phyloP scores from a whole-genome alignment of 2,113 vertebrate genomes.

The Catharus minimus region DNA sequence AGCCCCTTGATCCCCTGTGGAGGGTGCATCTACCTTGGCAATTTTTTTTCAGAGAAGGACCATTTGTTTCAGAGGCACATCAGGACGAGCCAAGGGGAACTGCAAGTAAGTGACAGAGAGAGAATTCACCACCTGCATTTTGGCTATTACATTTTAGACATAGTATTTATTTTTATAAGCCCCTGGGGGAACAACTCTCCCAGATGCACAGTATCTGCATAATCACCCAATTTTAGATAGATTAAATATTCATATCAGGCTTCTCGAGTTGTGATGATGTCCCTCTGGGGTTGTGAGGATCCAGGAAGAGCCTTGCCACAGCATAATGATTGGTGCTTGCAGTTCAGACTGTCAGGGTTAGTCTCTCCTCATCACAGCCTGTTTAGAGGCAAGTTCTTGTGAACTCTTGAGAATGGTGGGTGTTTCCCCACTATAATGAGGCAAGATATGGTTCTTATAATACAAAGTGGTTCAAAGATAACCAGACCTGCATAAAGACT shows the following conservation, averaged over 20 bases:
- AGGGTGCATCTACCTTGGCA: not conserved
- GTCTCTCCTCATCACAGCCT: not conserved
- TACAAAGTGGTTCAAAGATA: not conserved
- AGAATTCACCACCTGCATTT: constrained; percentile 53
- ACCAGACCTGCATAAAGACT: not conserved
- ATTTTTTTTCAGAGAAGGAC: not conserved
- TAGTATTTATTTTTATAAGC: constrained; percentile 68
- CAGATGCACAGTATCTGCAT: constrained; percentile 63
- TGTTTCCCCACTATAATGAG: not conserved
- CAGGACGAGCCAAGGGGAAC: not conserved
- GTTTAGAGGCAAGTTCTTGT: not conserved
- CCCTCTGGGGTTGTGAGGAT: constrained; percentile 41
- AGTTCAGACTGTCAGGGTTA: not conserved
- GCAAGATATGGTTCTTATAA: not conserved
- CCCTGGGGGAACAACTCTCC: constrained; percentile 38
- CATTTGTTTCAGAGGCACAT: constrained; percentile 6
- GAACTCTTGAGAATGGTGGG: not conserved
- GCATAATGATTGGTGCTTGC: not conserved
- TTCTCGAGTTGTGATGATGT: constrained; percentile 46
- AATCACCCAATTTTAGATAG: constrained; percentile 68
- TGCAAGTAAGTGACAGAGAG: not conserved
- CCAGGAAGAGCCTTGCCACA: not conserved
- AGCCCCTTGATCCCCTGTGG: not conserved
- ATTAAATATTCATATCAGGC: constrained; percentile 65
- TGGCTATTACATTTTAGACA: constrained; percentile 21